A percentile compares a stretch with the other conserved stretches of the same genome.
phyloP scores from a whole-genome alignment of 2,888 invertebrate species.

The Napeogenes sylphis region DNA sequence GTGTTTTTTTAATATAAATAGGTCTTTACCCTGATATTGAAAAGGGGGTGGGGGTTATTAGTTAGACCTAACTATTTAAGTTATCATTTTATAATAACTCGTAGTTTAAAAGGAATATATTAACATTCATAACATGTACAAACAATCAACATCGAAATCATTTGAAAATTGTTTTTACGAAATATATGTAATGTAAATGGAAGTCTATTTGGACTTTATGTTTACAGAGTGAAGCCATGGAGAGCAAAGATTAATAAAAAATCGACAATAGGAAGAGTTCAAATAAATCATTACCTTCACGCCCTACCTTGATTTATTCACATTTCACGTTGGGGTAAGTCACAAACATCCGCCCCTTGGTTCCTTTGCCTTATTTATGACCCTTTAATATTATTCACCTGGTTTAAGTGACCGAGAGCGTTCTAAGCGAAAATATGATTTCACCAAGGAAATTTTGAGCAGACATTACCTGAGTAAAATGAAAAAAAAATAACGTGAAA shows the following conservation, averaged over 20 bases:
- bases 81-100: too few species aligned
- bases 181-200: too few species aligned
- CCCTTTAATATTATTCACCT: conserved; percentile 34
- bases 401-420: conserved; percentile 11
- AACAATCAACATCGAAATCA: too few species aligned
- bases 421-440: background rate
- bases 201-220: background rate
- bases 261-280: conserved; percentile 35
- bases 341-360: conserved; percentile 46
- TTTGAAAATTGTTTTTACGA: too few species aligned
- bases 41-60: too few species aligned
- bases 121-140: too few species aligned
- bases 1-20: too few species aligned
- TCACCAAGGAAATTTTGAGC: background rate
- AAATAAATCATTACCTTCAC: conserved; percentile 57
- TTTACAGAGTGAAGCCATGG: background rate
- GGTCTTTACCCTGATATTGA: too few species aligned
- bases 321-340: conserved; percentile 47
- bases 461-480: background rate
- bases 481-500: too few species aligned
- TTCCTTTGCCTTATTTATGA: conserved; percentile 48
- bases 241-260: conserved; percentile 7
- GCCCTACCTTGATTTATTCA: conserved; percentile 57
- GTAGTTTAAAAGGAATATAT: too few species aligned
- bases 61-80: too few species aligned